These are phyloP conservation scores for Bombyx mandarina DNA, from an alignment of 1,140 invertebrate genomes.

Conservation along the genomic window DNA sequence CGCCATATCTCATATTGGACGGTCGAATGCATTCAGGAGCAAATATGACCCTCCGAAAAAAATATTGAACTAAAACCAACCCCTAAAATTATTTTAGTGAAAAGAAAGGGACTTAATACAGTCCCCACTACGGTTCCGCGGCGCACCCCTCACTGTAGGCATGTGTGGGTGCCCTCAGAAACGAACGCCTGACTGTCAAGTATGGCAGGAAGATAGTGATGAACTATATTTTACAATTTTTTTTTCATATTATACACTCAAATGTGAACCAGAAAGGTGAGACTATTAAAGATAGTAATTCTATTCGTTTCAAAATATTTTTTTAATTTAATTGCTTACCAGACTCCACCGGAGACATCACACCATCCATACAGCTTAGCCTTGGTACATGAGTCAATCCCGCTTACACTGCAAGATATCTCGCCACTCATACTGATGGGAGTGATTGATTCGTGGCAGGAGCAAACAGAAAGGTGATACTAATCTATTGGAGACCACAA, in stretches of 20 bases:
- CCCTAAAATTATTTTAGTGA: conserved; percentile 71
- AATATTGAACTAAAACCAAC: conserved; percentile 67
- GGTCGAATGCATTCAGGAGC: conserved; percentile 48
- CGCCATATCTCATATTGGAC: conserved; percentile 64
- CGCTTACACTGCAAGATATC: too few species aligned
- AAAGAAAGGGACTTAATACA: conserved; percentile 71
- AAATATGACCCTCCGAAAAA: conserved; percentile 47
- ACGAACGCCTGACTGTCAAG: conserved; percentile 45
- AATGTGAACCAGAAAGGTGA: conserved; percentile 1
- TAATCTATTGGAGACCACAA: too few species aligned
- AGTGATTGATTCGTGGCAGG: too few species aligned
- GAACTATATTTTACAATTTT: background rate
- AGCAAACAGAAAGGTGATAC: too few species aligned
- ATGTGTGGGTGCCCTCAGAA: conserved; percentile 56
- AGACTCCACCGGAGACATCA: too few species aligned
- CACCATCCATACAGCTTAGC: too few species aligned
- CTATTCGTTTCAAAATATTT: too few species aligned
- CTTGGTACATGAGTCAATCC: too few species aligned
- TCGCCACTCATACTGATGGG: too few species aligned
- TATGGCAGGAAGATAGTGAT: conserved; percentile 29
- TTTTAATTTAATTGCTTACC: too few species aligned
- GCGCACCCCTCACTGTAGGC: conserved; percentile 44
- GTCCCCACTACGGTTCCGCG: conserved; percentile 52
- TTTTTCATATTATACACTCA: background rate
- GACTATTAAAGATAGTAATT: too few species aligned